These are phyloP conservation scores for Pyxicephalus adspersus DNA, from an alignment of 2,113 vertebrate species.

Conservation along the genomic window DNA sequence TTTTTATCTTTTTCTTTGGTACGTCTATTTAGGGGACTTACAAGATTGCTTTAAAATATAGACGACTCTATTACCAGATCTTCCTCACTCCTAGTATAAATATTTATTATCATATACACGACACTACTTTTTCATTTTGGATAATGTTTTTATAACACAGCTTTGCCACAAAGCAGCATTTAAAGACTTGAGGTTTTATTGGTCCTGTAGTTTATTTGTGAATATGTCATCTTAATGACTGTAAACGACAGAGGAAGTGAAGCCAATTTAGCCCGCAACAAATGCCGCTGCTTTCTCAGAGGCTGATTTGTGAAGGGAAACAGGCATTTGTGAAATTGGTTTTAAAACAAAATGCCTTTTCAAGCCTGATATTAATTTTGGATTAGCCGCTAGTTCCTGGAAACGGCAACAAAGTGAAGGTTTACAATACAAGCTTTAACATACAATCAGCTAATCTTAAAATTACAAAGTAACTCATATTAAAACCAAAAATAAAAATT, in stretches of 20 bases:
- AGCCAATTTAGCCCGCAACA: constrained; percentile 33
- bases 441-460: constrained; percentile 1
- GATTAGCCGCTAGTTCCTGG: constrained; percentile 1
- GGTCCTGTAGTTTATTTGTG: constrained; percentile 8
- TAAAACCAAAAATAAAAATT: neutral
- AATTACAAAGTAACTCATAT: too few species aligned
- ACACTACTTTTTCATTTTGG: too few species aligned
- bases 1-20: too few species aligned
- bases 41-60: too few species aligned
- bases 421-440: neutral
- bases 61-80: too few species aligned
- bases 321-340: constrained; percentile 14
- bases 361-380: constrained; percentile 23
- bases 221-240: constrained; percentile 28
- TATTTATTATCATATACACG: too few species aligned
- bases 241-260: constrained; percentile 33
- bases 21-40: too few species aligned
- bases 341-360: constrained; percentile 11
- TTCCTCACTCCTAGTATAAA: too few species aligned
- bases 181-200: constrained; percentile 8
- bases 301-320: constrained; percentile 27
- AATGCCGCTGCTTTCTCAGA: constrained; percentile 8
- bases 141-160: too few species aligned
- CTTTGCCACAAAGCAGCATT: neutral
- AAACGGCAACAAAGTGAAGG: constrained; percentile 12